A percentile compares a stretch with the other conserved stretches of the same genome.
Conservation (phyloP, 2,888 invertebrate genomes). For the Malachius bipustulatus region DNA sequence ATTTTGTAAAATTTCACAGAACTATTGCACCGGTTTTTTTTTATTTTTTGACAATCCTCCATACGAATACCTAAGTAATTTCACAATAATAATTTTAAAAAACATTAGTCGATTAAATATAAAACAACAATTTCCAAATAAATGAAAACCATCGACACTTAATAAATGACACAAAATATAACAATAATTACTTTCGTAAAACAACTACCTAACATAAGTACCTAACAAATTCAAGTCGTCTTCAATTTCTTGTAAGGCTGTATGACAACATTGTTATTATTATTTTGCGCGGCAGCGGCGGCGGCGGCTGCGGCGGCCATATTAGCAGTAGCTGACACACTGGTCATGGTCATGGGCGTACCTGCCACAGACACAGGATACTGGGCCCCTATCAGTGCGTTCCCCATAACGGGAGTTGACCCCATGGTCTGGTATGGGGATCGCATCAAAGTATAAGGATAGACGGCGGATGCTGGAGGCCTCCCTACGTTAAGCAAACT, state of each 20-base stretch:
- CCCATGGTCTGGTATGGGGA: constrained; percentile 33
- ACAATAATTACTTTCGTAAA: constrained; percentile 13
- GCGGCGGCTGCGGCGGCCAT: constrained; percentile 33
- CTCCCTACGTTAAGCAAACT: constrained; percentile 30
- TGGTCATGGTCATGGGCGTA: constrained; percentile 27
- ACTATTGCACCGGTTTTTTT: no score
- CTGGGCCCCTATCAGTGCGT: constrained; percentile 30
- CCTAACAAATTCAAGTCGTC: constrained; percentile 68
- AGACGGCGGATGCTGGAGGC: constrained; percentile 32
- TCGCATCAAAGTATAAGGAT: constrained; percentile 40
- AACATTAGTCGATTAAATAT: no score
- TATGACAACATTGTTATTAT: constrained; percentile 46
- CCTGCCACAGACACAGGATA: constrained; percentile 38
- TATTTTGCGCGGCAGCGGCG: constrained; percentile 39
- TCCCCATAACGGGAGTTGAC: constrained; percentile 32
- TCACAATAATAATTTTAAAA: no score
- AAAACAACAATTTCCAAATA: no score
- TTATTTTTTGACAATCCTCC: no score
- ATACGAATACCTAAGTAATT: no score
- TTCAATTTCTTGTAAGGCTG: constrained; percentile 88
- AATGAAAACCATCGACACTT: no score
- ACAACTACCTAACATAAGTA: no score
- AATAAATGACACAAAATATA: constrained; percentile 13
- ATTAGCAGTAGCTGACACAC: constrained; percentile 29
- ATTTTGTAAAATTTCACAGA: no score